Conservation (phyloP, 35 echinoderm and acorn worm species). For the Apostichopus californicus region DNA sequence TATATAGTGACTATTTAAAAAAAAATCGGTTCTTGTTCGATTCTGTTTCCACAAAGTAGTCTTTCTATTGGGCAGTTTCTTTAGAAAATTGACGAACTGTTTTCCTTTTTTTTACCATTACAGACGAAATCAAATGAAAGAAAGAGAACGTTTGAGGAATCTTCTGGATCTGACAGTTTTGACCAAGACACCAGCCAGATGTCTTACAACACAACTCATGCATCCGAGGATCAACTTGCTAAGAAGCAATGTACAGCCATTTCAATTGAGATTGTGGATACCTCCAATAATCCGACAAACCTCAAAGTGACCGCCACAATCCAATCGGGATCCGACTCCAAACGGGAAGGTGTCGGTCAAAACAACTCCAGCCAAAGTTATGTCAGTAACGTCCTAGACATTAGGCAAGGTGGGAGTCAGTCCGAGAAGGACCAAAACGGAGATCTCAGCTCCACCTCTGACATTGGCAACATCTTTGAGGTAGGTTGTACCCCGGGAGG, state of each 20-base stretch:
- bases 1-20: too few relatives aligned
- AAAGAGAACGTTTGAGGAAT: conserved; percentile 29
- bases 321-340: conserved; percentile 1
- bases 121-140: conserved; percentile 48
- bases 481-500: background rate
- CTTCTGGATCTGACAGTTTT: conserved; percentile 33
- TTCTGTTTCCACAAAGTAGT: too few relatives aligned
- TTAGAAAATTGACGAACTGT: background rate
- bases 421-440: background rate
- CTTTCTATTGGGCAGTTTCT: too few relatives aligned
- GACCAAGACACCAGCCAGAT: conserved; percentile 5
- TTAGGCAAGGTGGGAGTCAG: background rate
- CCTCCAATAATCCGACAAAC: conserved; percentile 1
- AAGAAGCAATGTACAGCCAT: conserved; percentile 45
- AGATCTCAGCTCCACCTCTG: background rate
- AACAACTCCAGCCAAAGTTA: conserved; percentile 10
- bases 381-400: conserved; percentile 42
- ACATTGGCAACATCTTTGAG: background rate
- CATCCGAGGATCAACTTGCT: background rate
- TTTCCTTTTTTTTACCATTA: background rate
- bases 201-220: conserved; percentile 17
- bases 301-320: conserved; percentile 39
- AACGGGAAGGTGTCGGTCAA: background rate
- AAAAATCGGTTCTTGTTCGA: too few relatives aligned
- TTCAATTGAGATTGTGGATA: conserved; percentile 27